Base-by-base conservation (phyloP, 1,140 invertebrate genomes). In the Ceratina australensis region DNA sequence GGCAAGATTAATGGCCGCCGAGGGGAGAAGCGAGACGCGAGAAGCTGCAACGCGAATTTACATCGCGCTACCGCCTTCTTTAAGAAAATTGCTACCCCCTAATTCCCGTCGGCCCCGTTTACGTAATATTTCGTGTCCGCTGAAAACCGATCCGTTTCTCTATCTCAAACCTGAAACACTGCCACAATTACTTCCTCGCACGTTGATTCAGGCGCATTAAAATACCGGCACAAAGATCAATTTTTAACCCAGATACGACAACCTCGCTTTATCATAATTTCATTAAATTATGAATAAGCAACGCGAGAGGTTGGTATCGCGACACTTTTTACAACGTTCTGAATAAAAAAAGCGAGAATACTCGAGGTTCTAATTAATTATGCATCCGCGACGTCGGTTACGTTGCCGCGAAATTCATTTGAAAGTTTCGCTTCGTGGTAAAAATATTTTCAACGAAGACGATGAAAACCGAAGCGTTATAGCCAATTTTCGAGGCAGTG, bases 31-130 rank as follows among this genome's bases (percentile, higher is more conserved):
- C 54, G 8, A 10, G 8, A 28, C 42, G 74, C 66, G 66, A 69
- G 66, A 76, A 24, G 66, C 74, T 61, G 66, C 56, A 52, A 50
- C 74, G 67, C 49, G 57, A 77, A 77, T 77, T 77, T 77, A 71
- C 74, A 71, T 71, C 74, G 74, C 74, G 67, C 33, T 57, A 33
- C 42, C 66, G 66, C 74, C 57, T 77, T 77, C 67, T 77, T 77
- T 77, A 61, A 77, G 74, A 77, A 77, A 77, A 77, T 77, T 77
- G 74, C 74, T 69, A 33, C 57, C 74, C 33, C 20, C 74, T 77
- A 61, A 77, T 77, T 77, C 66, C 56, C 33, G 52, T 26, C 49
- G n/a, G 72, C 59, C 10, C 24, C 49, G n/a, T 47, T 67, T 52
- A 47, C 64, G 64, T 57, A 75, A 75, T 75, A 75, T 42, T 42